Conservation (phyloP, 2,888 invertebrate species). For the Hydropsyche betteni region DNA sequence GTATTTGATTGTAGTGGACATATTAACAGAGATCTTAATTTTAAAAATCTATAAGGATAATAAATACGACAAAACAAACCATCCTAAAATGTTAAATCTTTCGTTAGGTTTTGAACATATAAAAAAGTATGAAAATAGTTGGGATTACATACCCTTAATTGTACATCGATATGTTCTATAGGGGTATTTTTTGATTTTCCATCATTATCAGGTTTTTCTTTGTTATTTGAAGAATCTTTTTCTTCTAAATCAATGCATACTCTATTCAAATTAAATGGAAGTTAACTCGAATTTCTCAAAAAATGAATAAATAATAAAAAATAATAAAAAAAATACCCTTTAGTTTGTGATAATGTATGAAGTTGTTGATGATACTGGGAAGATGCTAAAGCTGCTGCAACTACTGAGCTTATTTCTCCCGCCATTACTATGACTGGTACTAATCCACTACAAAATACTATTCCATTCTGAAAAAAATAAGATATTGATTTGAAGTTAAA, state of each 20-base stretch:
- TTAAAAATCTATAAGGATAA: conserved; percentile 91
- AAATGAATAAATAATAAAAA: background rate
- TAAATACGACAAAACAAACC: conserved; percentile 91
- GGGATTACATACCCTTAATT: conserved; percentile 58
- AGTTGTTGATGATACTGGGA: conserved; percentile 53
- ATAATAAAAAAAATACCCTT: conserved; percentile 33
- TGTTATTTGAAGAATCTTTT: conserved; percentile 55
- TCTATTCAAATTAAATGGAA: background rate
- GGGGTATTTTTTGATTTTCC: conserved; percentile 59
- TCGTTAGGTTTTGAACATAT: conserved; percentile 3
- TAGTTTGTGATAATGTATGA: conserved; percentile 36
- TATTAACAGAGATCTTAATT: conserved; percentile 70
- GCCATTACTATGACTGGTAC: conserved; percentile 62
- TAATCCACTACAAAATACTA: conserved; percentile 60
- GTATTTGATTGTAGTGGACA: conserved; percentile 54
- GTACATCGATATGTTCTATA: conserved; percentile 62
- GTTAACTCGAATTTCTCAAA: background rate
- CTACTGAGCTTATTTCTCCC: conserved; percentile 64
- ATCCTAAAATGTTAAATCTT: conserved; percentile 58
- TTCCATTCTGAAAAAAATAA: conserved; percentile 54
- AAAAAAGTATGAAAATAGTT: background rate
- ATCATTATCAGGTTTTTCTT: conserved; percentile 53
- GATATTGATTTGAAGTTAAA: background rate
- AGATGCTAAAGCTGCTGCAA: conserved; percentile 64
- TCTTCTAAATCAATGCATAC: conserved; percentile 56